Percentiles rank a stretch among this genome's conserved stretches.
phyloP scores from a whole-genome alignment of 2,888 invertebrate species.

The Cerastoderma edule region DNA sequence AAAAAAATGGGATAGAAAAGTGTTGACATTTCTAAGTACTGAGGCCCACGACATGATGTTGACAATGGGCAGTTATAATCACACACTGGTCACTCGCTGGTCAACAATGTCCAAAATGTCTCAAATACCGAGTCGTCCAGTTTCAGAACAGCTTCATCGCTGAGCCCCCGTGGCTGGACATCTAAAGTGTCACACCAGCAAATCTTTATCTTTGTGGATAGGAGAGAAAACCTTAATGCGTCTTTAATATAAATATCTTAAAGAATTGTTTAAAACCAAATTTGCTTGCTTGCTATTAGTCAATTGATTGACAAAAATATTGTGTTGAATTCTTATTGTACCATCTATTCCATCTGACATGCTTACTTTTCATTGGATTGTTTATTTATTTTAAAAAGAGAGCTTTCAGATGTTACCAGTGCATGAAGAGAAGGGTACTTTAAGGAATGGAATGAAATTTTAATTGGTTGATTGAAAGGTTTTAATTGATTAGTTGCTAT shows the following conservation, averaged over 20 bases:
- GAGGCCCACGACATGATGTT: slow-evolving; percentile 17
- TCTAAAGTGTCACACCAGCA: slow-evolving; percentile 5
- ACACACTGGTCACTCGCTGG: slow-evolving; percentile 18
- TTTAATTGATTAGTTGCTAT: slow-evolving; percentile 13
- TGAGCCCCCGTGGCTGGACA: neutral
- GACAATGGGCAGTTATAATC: slow-evolving; percentile 13
- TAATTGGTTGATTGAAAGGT: slow-evolving; percentile 23
- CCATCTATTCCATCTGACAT: no score
- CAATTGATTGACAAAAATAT: no score
- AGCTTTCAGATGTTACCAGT: no score
- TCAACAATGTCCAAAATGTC: slow-evolving; percentile 26
- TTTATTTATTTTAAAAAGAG: neutral
- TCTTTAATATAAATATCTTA: no score
- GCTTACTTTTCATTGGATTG: no score
- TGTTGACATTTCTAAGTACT: slow-evolving; percentile 26
- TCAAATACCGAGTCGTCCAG: slow-evolving; percentile 9
- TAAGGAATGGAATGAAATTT: slow-evolving; percentile 15
- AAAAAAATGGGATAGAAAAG: no score
- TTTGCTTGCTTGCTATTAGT: no score
- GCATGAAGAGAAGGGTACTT: no score
- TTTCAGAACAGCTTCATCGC: slow-evolving; percentile 18
- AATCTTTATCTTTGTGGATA: neutral
- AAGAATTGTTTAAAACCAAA: no score
- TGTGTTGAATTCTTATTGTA: no score
- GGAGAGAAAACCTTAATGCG: no score